Conservation (phyloP, 2,888 invertebrate genomes). For the Pecten maximus region DNA sequence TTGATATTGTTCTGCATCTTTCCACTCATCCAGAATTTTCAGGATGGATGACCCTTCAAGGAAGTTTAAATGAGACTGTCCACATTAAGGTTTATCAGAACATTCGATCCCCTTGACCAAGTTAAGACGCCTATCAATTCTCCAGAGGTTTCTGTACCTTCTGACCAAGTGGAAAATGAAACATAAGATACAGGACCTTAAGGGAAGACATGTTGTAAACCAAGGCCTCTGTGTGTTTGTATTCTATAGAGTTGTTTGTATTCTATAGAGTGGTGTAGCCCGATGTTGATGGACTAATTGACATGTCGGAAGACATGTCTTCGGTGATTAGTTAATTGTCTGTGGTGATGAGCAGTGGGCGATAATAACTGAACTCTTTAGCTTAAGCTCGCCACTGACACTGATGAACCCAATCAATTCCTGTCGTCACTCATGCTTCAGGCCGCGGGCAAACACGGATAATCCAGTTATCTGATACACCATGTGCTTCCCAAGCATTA, state of each 20-base stretch:
- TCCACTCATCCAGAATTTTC: no score
- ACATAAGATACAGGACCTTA: no score
- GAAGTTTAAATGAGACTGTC: no score
- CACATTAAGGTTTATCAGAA: no score
- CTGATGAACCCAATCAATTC: neutral
- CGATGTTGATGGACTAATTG: neutral
- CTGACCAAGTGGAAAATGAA: no score
- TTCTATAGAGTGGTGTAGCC: no score
- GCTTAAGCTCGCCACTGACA: neutral
- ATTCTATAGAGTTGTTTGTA: neutral
- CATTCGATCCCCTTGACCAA: no score
- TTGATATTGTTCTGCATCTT: no score
- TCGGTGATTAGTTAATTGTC: neutral
- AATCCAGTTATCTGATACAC: neutral
- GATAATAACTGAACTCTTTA: neutral
- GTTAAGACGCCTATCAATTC: no score
- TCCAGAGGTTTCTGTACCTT: no score
- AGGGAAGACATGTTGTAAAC: no score
- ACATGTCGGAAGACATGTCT: neutral
- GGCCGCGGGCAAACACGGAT: neutral
- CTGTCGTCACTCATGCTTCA: neutral
- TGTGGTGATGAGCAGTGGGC: neutral
- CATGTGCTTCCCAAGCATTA: neutral
- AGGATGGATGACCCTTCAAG: no score
- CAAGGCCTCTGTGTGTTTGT: neutral